Base-by-base conservation (phyloP, 2,797 vertebrate species). In the Notoglanidium macrostoma region DNA sequence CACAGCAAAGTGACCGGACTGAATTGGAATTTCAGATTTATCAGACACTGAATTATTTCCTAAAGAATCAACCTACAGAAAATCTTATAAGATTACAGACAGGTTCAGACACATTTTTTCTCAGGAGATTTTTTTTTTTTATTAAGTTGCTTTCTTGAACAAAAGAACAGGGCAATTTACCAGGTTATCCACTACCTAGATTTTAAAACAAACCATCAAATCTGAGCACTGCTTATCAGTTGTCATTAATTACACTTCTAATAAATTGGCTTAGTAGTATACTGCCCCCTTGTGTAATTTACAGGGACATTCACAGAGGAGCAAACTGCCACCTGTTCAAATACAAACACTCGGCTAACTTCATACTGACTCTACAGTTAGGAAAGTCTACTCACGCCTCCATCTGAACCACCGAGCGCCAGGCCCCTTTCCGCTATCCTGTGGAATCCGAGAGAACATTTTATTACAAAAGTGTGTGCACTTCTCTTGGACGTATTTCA, bases 371-470 rank as follows among this genome's bases (percentile, higher is more conserved):
- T 61, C 15, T 55, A 40, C 8, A 32, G 46, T 35, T 19, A 77
- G 67, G 54, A 63, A 61, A 14, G 14, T 63, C 7, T 78, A 86
- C 95, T 96, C 92, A 99, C 98, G 92, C 98, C 98, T 96, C 98
- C 98, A 12, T 98, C 96, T 26, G 98, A 99, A 89, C 98, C 98
- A 89, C 97, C 98, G 89, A 99, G 93, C 23, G 97, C 95, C 59
- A 99, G 93, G 70, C 98, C 98, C 88, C 96, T 96, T 95, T 98
- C 97, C n/a, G 98, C 98, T 92, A 98, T 92, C 93, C 98, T 99
- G 96, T 35, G 88, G 46, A 88, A 67, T 82, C 88, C 89, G 32
- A 84, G 26, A 86, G 78, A 46, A 84, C 21, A 14, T 78, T 49
- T 78, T 9, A 35, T 63, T 49, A 54, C 17, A 83, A 72, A 55